Evolutionary conservation across 2,113 vertebrate genomes (phyloP), one percentile per base, ranked within the genome.

Genomic region (Xyliphius kryptos): DNA sequence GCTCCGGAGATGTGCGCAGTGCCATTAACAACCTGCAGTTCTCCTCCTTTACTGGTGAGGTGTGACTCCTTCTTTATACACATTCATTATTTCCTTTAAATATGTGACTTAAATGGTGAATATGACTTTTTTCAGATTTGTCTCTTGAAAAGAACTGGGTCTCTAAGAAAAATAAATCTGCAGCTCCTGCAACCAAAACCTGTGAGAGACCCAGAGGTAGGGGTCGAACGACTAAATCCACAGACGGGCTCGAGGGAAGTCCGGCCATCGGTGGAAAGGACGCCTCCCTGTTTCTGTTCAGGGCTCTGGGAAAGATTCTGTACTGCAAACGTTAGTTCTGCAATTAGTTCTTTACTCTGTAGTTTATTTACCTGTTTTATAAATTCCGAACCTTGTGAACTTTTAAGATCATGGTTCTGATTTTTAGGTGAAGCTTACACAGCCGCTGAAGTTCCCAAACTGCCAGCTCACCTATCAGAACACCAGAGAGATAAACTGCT

Each of bases 11-110:
- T 70, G 88, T 99, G 63, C 90, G 95, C 72, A 95, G 91, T 77
- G 95, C 94, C 74, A 87, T 98, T 85, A 97, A 97, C 70, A 95
- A 87, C 66, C 89, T 99, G 58, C 96, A 99, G 81, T 99, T 99
- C 78, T 89, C 81, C 56, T 91, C 85, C 10, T 76, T 83, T 36
- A 85, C 85, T 82, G 91, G 94, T 95, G 76, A 80, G 43, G n/a
- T n/a, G n/a, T n/a, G n/a, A n/a, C n/a, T n/a, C n/a, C n/a, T n/a
- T n/a, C n/a, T n/a, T n/a, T n/a, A n/a, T n/a, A n/a, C n/a, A n/a
- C n/a, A n/a, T n/a, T n/a, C n/a, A n/a, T n/a, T n/a, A n/a, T n/a
- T n/a, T n/a, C n/a, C n/a, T n/a, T n/a, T n/a, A n/a, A n/a, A n/a
- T n/a, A n/a, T n/a, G n/a, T n/a, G n/a, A n/a, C n/a, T n/a, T n/a